A percentile compares a stretch with the other conserved stretches of the same genome.
Evolutionary conservation across 92 coral and sea anemone species (phyloP).

Genomic region (Zoanthus sansibaricus): DNA sequence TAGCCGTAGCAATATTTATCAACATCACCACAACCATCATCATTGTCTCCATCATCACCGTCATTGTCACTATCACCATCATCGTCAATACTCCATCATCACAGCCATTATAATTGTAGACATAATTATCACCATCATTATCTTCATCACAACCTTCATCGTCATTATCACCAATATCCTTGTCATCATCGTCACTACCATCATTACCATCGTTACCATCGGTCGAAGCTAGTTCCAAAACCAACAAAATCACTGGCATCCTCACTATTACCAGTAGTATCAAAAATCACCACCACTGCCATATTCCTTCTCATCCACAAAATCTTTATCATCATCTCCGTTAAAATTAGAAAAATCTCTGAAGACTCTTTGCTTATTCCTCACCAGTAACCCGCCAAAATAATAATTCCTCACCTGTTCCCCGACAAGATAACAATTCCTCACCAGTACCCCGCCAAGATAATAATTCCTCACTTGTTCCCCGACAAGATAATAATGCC

Average conservation of each 20-base stretch:
- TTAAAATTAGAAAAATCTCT: no score
- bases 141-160: background rate
- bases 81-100: background rate
- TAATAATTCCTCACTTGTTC: slow-evolving; percentile 55
- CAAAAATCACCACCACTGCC: no score
- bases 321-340: no score
- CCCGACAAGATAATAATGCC: background rate
- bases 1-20: background rate
- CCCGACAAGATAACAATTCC: no score
- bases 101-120: background rate
- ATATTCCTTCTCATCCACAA: no score
- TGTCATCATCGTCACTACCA: background rate
- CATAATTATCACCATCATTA: background rate
- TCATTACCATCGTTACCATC: no score
- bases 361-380: background rate
- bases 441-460: slow-evolving; percentile 72
- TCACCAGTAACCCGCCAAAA: slow-evolving; percentile 76
- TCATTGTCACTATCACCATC: background rate
- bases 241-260: no score
- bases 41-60: background rate
- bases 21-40: background rate
- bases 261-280: no score
- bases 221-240: no score
- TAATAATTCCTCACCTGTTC: slow-evolving; percentile 53
- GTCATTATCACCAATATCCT: background rate